Base-by-base conservation (phyloP, 1,140 invertebrate species). In the Drosophila willistoni region DNA sequence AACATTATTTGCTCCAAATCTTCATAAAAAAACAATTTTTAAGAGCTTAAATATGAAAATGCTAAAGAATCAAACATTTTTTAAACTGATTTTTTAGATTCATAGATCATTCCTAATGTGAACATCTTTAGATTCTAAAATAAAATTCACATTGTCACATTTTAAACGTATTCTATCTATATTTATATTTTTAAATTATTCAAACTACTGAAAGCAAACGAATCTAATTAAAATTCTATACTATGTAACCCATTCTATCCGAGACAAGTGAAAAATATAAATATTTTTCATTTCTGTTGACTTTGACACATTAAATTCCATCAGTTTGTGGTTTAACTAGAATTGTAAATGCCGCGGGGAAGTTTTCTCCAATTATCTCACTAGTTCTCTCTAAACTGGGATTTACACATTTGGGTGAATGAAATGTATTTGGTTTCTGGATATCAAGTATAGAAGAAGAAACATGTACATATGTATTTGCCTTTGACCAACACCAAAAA, bases 401-500 rank as follows among this genome's bases (percentile, higher is more conserved):
- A 51, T 51, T 51, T 51, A 51, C 44, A 51, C 44, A 22, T 22
- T 22, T 51, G 1, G 12, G 44, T 7, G 29, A 29, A 51, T 19
- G 44, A 51, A 51, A 51, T 22, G 44, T 51, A 22, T n/a, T 51
- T n/a, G 44, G 17, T 10, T 51, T 47, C 4, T 51, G 44, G 44
- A 51, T 51, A 51, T 47, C 14, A 17, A 22, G 14, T 51, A 6
- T 19, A 22, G 17, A 51, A 51, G 10, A 51, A 12, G 44, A 10
- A 51, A 51, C n/a, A n/a, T 47, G 17, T 47, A n/a, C n/a, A n/a
- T n/a, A 19, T 51, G 17, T 51, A 12, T 56, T 56, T 69, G 34
- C 19, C 17, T 64, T 29, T 44, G 47, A 22, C 68, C 59, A 63
- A 64, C 55, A 68, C 55, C 41, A n/a, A 22, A 61, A 62, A 42